phyloP scores from a whole-genome alignment of 2,113 vertebrate species.

The Phylloscopus trochilus region DNA sequence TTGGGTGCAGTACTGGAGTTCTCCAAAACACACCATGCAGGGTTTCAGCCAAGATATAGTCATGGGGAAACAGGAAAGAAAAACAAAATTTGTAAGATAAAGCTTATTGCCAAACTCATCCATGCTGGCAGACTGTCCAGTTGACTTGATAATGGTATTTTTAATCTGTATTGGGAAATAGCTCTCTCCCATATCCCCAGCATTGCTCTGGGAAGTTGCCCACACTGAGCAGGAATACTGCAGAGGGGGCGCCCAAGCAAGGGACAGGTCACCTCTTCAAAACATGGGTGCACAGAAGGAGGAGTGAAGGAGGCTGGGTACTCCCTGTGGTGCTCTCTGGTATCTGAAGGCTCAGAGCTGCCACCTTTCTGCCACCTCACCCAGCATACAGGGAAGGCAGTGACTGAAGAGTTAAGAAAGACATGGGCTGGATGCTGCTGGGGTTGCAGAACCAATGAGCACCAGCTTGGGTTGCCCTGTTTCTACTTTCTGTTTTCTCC shows the following conservation, averaged over 20 bases:
- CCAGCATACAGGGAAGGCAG: neutral
- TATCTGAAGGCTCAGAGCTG: neutral
- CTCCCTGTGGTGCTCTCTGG: neutral
- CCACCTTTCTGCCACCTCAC: neutral
- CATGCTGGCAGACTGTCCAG: neutral
- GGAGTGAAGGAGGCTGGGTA: neutral
- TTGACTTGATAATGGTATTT: neutral
- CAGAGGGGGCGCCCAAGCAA: rapidly evolving
- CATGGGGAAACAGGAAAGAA: neutral
- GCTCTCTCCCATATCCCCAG: neutral
- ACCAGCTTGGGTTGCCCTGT: neutral
- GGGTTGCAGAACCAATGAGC: neutral
- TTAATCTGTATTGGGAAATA: neutral
- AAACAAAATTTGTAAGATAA: neutral
- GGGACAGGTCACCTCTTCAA: rapidly evolving
- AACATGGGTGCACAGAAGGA: neutral
- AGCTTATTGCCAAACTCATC: neutral
- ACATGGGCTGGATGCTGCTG: neutral
- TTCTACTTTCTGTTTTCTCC: neutral
- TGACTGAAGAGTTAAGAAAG: neutral
- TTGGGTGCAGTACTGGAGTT: neutral
- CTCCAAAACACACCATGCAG: neutral
- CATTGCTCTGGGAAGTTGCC: neutral
- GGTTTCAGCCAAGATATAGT: neutral
- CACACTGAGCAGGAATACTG: neutral